These are phyloP conservation scores for Mesochorus sp. DNA, from an alignment of 2,888 invertebrate species.

Conservation along the genomic window DNA sequence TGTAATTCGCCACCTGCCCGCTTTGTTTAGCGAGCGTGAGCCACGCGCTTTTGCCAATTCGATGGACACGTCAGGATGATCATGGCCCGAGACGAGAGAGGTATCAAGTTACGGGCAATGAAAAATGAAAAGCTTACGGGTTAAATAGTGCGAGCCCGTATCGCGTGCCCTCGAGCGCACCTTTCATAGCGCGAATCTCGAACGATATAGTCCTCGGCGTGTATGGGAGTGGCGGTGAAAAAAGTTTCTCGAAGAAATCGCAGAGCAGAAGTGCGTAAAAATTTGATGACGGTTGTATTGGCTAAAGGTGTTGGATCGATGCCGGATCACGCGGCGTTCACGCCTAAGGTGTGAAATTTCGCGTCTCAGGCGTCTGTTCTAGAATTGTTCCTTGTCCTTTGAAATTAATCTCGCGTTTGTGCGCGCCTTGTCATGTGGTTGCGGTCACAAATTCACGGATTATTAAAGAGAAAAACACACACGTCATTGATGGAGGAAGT, in stretches of 20 bases:
- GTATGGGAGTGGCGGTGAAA: slow-evolving; percentile 40
- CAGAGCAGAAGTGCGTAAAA: slow-evolving; percentile 38
- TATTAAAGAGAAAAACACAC: background rate
- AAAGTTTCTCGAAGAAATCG: slow-evolving; percentile 58
- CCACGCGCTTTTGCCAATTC: slow-evolving; percentile 76
- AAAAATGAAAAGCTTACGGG: slow-evolving; percentile 51
- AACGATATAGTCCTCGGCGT: background rate
- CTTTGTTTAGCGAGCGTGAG: slow-evolving; percentile 70
- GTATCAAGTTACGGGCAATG: background rate
- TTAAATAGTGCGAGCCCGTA: slow-evolving; percentile 54
- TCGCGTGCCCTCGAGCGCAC: slow-evolving; percentile 29
- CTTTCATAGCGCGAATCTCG: slow-evolving; percentile 9
- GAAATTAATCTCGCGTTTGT: background rate
- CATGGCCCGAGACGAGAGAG: slow-evolving; percentile 15
- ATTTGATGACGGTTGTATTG: slow-evolving; percentile 28
- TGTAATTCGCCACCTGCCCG: slow-evolving; percentile 77
- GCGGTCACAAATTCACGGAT: background rate
- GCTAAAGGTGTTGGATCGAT: slow-evolving; percentile 39
- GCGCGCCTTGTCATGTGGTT: background rate
- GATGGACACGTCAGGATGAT: slow-evolving; percentile 74
- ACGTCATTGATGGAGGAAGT: slow-evolving; percentile 36
- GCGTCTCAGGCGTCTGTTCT: background rate
- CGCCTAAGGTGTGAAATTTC: slow-evolving; percentile 50
- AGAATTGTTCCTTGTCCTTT: slow-evolving; percentile 14
- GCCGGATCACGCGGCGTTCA: slow-evolving; percentile 50